Evolutionary conservation across 2,113 vertebrate genomes (phyloP), one percentile per base, ranked within the genome.

Genomic region (Nothoprocta pentlandii): DNA sequence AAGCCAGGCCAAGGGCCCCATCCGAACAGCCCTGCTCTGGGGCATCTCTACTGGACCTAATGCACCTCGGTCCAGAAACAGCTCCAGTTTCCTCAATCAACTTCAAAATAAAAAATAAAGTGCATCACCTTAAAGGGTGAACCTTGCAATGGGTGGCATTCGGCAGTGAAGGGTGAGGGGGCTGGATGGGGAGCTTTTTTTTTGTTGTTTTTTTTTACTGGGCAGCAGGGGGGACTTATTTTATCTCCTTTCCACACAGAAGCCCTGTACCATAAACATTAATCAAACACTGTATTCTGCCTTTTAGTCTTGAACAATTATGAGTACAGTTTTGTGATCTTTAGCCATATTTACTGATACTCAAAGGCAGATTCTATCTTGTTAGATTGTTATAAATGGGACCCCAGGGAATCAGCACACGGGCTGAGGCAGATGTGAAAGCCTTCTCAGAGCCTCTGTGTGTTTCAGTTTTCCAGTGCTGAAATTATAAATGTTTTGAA

Each of bases 341-440:
- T 97, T 96, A 96, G 94, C 97, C 93, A 44, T 98, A 98, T 98
- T 98, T 98, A 98, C 98, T 97, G 98, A 98, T 97, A 98, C 94
- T 98, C 97, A 98, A 95, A 98, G 98, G 97, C 97, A 97, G 97
- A 98, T 97, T 97, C 97, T 97, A 96, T 98, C 98, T 98, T 98
- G 97, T 98, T 97, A 96, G 97, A 97, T 96, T 97, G 96, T 97
- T 97, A 97, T 96, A 98, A 98, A 98, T 97, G 97, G 97, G 96
- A 96, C 97, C 92, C 97, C 82, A 83, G 97, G 97, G 97, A 97
- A 97, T 94, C 95, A 0, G 90, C 87, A 41, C 96, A 96, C 96
- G 97, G 97, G 97, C 97, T 0, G 82, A 73, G 95, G 95, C 98
- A 98, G 97, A 97, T 97, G 97, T 61, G 95, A 97, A 96, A 92